These are phyloP conservation scores for Eurytoma adleriae DNA, from an alignment of 2,888 invertebrate genomes.

Conservation along the genomic window DNA sequence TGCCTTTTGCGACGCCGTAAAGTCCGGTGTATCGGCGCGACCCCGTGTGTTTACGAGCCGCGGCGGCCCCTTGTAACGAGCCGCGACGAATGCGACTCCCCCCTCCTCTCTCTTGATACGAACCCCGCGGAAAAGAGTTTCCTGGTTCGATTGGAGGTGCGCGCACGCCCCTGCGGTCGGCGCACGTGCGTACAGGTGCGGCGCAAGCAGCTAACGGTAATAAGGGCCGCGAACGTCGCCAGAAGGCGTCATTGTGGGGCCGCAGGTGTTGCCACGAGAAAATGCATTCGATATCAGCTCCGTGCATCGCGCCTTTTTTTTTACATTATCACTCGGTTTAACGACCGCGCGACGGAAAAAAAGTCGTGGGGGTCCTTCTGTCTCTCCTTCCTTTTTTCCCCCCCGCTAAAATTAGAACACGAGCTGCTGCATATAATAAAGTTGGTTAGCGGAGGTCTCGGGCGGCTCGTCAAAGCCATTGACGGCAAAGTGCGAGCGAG, in stretches of 20 bases:
- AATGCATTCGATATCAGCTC: no score
- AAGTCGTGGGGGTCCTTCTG: no score
- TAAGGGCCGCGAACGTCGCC: slow-evolving; percentile 1
- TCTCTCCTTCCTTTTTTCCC: no score
- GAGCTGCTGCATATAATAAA: background rate
- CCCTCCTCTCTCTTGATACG: no score
- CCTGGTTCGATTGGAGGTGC: no score
- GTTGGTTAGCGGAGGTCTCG: background rate
- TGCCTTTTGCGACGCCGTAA: slow-evolving; percentile 9
- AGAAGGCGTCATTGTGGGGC: background rate
- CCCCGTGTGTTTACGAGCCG: background rate
- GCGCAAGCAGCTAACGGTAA: slow-evolving; percentile 29
- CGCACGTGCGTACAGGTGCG: slow-evolving; percentile 2
- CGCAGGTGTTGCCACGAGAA: slow-evolving; percentile 5
- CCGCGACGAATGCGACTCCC: background rate
- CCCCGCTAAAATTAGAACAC: no score
- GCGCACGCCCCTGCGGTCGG: background rate
- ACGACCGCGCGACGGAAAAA: no score
- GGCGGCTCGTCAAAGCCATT: background rate
- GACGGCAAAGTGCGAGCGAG: background rate
- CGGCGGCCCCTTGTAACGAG: background rate
- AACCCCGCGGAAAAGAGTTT: no score
- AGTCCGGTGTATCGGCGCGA: slow-evolving; percentile 13
- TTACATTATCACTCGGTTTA: no score
- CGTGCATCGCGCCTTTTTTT: no score